These are phyloP conservation scores for Pseudopleuronectes americanus DNA, from an alignment of 2,797 vertebrate species.

Conservation along the genomic window DNA sequence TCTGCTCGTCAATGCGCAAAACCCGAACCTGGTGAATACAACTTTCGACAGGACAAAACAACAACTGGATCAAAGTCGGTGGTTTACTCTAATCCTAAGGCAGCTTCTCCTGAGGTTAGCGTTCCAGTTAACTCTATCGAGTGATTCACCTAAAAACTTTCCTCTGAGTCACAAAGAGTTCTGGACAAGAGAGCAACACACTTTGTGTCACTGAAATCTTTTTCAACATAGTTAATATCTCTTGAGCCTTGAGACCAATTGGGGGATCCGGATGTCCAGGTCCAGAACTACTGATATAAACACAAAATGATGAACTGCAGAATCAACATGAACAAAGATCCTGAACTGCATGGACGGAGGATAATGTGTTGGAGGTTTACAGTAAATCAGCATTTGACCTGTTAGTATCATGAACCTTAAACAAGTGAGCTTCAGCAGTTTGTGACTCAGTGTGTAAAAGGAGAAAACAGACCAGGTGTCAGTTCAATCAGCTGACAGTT, in stretches of 20 bases:
- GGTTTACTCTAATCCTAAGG: too few relatives aligned
- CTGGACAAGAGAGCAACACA: too few relatives aligned
- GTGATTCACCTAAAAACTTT: too few relatives aligned
- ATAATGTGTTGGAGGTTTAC: not conserved
- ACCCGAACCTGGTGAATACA: not conserved
- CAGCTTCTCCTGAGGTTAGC: too few relatives aligned
- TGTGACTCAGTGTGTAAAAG: conserved; percentile 48
- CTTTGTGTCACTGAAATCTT: too few relatives aligned
- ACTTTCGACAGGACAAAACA: not conserved
- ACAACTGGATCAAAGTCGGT: not conserved
- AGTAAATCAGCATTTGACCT: not conserved
- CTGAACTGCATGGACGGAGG: not conserved
- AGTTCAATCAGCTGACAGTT: conserved; percentile 10
- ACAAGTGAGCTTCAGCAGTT: not conserved
- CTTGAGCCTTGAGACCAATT: too few relatives aligned
- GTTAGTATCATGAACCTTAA: not conserved
- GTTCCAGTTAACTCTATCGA: too few relatives aligned
- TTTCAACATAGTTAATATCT: too few relatives aligned
- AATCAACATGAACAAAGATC: not conserved
- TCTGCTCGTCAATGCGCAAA: not conserved
- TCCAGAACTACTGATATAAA: too few relatives aligned
- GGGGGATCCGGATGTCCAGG: too few relatives aligned
- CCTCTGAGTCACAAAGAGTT: too few relatives aligned
- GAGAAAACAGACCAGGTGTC: conserved; percentile 47
- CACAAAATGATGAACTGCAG: too few relatives aligned